A percentile compares a stretch with the other conserved stretches of the same genome.
Evolutionary conservation across 2,113 vertebrate species (phyloP).

Genomic region (Chloropsis hardwickii): DNA sequence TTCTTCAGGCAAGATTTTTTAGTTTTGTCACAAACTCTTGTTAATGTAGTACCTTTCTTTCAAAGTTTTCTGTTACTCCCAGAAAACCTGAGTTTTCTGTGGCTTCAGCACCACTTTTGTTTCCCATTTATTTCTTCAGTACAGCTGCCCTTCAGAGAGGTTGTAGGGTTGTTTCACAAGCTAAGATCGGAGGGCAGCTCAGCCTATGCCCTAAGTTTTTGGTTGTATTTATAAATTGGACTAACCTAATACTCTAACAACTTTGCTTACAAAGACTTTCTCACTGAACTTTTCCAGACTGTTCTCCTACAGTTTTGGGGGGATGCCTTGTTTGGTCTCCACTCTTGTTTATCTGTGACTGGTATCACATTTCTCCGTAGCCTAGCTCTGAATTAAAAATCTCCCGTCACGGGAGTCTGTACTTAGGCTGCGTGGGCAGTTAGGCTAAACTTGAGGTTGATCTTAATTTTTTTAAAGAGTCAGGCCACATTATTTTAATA

Average conservation of each 20-base stretch:
- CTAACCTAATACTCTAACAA: not conserved
- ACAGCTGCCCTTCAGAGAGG: not conserved
- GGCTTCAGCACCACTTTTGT: not conserved
- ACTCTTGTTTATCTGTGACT: not conserved
- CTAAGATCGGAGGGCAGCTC: not conserved
- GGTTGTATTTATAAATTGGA: not conserved
- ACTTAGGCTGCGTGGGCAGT: not conserved
- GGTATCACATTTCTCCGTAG: not conserved
- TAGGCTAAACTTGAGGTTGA: not conserved
- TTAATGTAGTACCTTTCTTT: not conserved
- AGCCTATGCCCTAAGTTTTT: not conserved
- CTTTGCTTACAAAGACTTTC: not conserved
- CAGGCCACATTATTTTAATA: not conserved
- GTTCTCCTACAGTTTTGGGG: not conserved
- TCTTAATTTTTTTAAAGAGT: not conserved
- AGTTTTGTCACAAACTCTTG: not conserved
- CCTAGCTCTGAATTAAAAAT: not conserved
- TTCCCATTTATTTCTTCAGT: not conserved
- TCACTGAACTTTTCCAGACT: not conserved
- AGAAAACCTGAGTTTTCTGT: not conserved
- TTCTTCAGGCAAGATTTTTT: not conserved
- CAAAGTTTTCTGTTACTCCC: not conserved
- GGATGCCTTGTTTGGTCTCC: not conserved
- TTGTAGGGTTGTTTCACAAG: not conserved
- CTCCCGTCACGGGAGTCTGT: not conserved